Base-by-base conservation (phyloP, 2,113 vertebrate genomes). In the Lates calcarifer region DNA sequence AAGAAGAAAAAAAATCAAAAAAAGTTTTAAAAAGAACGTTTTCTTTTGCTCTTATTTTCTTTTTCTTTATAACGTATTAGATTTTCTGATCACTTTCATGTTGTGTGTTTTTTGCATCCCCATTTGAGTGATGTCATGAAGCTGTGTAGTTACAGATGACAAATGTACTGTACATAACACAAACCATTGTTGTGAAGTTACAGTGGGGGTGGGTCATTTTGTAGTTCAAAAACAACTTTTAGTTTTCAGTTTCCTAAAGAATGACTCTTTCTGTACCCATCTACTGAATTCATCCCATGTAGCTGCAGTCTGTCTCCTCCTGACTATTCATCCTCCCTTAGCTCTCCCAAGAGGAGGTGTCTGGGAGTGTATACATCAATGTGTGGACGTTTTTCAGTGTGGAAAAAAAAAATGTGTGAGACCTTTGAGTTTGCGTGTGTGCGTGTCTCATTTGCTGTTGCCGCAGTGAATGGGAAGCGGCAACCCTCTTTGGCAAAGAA, bases 401-500 rank as follows among this genome's bases (percentile, higher is more conserved):
- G 71, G n/a, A 71, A 31, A 81, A 81, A 77, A 62, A 78, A 87
- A 88, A 85, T 51, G 89, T 90, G 85, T 86, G 85, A 87, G 87
- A 87, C 73, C 75, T 89, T 86, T 84, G 66, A 75, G 83, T 91
- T 89, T 90, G 75, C 81, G 73, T 87, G 83, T 77, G 79, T 90
- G 84, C 74, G 84, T 91, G 55, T 69, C 92, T 92, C 86, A 89
- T 87, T 93, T 94, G 91, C 91, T 93, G 89, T 94, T 93, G 94
- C 84, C 94, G 87, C 94, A 90, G 90, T 96, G 94, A 97, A 96
- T 95, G 96, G 95, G 95, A 94, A 95, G 96, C 95, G 94, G 95
- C 95, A 92, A 96, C 94, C 95, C 95, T 97, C 91, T 95, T 96
- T 97, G 96, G 96, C 97, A 97, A 95, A 94, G 90, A 94, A 94